Evolutionary conservation across 2,797 vertebrate genomes (phyloP).

Genomic region (Fringilla coelebs): DNA sequence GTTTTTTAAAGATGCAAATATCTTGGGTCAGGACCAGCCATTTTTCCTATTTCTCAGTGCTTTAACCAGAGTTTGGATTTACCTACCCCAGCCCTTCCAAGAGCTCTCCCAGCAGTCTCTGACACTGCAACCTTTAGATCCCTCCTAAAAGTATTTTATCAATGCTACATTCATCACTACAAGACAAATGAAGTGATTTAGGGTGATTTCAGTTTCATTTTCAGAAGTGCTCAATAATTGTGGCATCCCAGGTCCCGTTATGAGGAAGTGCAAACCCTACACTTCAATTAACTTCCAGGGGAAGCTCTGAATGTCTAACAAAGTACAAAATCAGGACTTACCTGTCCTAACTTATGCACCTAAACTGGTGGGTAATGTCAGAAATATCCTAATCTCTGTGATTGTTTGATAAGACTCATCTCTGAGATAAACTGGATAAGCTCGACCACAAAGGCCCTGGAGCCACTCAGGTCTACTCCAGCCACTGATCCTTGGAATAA

Average conservation of each 20-base stretch:
- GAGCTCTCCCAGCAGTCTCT: not conserved
- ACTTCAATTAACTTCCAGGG: slow-evolving; percentile 25
- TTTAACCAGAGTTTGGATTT: not conserved
- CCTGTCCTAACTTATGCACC: slow-evolving; percentile 32
- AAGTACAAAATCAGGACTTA: slow-evolving; percentile 44
- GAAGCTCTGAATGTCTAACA: slow-evolving; percentile 21
- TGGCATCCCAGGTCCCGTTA: slow-evolving; percentile 30
- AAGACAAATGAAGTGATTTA: not conserved
- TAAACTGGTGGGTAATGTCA: slow-evolving; percentile 55
- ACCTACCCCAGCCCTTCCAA: not conserved
- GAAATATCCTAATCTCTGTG: slow-evolving; percentile 50
- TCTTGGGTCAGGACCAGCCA: not conserved
- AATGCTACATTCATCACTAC: not conserved
- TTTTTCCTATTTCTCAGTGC: not conserved
- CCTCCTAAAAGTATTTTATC: not conserved
- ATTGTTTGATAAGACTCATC: slow-evolving; percentile 45
- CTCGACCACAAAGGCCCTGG: slow-evolving; percentile 51
- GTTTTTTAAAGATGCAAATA: not conserved
- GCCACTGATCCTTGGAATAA: slow-evolving; percentile 23
- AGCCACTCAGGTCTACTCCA: slow-evolving; percentile 43
- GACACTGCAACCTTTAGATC: not conserved
- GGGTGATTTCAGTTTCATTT: not conserved
- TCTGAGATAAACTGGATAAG: slow-evolving; percentile 61
- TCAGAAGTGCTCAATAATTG: not conserved
- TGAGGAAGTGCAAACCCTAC: slow-evolving; percentile 26